These are phyloP conservation scores for Polydrusus cervinus DNA, from an alignment of 2,888 invertebrate genomes.

Conservation along the genomic window DNA sequence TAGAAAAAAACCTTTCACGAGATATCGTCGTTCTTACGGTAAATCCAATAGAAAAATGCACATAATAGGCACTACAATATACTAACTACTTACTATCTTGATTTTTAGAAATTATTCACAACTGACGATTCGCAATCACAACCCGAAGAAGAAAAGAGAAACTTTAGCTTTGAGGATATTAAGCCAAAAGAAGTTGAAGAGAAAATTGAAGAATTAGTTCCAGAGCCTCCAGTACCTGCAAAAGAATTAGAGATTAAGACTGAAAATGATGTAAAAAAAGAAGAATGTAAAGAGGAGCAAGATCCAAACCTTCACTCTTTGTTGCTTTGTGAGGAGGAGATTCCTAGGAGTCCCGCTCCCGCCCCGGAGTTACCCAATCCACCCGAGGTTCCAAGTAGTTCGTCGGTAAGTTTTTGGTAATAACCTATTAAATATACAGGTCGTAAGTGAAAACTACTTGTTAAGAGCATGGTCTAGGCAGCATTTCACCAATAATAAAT, in stretches of 20 bases:
- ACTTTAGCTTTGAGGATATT: conserved; percentile 66
- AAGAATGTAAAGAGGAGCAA: conserved; percentile 70
- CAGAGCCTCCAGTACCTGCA: conserved; percentile 45
- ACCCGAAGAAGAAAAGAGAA: conserved; percentile 59
- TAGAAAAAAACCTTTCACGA: too few species aligned
- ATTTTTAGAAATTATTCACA: conserved; percentile 16
- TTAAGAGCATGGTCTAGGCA: too few species aligned
- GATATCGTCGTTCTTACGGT: too few species aligned
- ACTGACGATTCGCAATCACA: conserved; percentile 65
- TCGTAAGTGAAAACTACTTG: too few species aligned
- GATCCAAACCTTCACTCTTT: conserved; percentile 82
- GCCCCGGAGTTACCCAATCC: conserved; percentile 68
- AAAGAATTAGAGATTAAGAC: conserved; percentile 62
- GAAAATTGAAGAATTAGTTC: conserved; percentile 54
- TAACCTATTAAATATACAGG: too few species aligned
- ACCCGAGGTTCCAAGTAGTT: conserved; percentile 28
- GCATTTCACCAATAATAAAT: too few species aligned
- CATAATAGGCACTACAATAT: too few species aligned
- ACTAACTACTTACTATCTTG: too few species aligned
- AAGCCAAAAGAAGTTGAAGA: conserved; percentile 51
- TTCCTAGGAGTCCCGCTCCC: conserved; percentile 91
- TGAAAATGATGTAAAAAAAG: conserved; percentile 57
- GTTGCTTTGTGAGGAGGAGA: conserved; percentile 90
- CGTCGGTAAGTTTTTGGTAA: conserved; percentile 39
- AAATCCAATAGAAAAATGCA: too few species aligned